A percentile compares a stretch with the other conserved stretches of the same genome.
These are phyloP conservation scores for Sylvilagus floridanus DNA, from an alignment of 2,797 vertebrate species.

Conservation along the genomic window DNA sequence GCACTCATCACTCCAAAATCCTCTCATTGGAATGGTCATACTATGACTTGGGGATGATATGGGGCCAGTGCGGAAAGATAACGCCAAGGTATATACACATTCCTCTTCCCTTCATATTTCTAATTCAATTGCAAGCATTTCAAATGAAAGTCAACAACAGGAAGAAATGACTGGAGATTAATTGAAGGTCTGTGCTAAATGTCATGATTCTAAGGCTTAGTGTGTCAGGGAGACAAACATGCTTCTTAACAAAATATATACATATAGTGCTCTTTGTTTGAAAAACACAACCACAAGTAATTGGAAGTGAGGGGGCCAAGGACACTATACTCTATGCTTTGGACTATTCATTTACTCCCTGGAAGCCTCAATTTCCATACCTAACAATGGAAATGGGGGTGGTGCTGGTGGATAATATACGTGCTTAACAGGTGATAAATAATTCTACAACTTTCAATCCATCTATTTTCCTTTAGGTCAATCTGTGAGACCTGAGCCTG, in stretches of 20 bases:
- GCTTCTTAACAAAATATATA: neutral
- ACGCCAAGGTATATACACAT: neutral
- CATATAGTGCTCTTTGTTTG: neutral
- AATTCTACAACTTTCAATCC: neutral
- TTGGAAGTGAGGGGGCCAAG: neutral
- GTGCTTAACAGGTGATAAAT: neutral
- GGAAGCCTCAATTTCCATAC: neutral
- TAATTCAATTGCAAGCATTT: constrained; percentile 23
- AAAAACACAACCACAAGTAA: neutral
- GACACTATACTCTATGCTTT: neutral
- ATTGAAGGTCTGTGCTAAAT: neutral
- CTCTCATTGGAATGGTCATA: neutral
- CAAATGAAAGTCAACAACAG: constrained; percentile 36
- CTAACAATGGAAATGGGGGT: neutral
- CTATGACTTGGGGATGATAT: neutral
- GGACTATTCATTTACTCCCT: neutral
- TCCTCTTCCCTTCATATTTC: neutral
- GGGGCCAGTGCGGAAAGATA: neutral
- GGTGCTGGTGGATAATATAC: neutral
- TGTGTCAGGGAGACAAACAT: neutral
- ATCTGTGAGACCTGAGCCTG: too few species aligned
- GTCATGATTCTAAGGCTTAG: neutral
- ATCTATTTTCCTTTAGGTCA: neutral
- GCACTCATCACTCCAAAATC: constrained; percentile 16
- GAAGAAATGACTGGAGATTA: neutral